Base-by-base conservation (phyloP, 1,140 invertebrate genomes). In the Drosophila navojoa region DNA sequence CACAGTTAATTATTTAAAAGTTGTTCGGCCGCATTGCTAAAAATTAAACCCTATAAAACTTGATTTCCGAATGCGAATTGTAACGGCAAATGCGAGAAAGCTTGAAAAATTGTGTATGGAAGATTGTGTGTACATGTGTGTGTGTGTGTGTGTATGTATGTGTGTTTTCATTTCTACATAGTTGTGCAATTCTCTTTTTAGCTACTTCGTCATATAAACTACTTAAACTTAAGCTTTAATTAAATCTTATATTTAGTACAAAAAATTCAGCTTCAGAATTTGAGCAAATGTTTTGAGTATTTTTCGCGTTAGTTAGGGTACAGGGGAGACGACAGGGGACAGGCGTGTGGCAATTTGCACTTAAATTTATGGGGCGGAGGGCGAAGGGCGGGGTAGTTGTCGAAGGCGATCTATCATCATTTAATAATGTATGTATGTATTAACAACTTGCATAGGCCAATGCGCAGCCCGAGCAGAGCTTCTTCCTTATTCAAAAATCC, bases 1-100 rank as follows among this genome's bases (percentile, higher is more conserved):
- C 87, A 90, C 87, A 90, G 87, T 89, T 90, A 73, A 75, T 77
- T 85, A 81, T 90, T 85, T 77, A 86, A 74, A 90, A 89, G 75
- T 70, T 81, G 72, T 70, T 81, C 50, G 42, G 25, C 40, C 40
- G 47, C 52, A 5, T n/a, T 81, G 87, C 58, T 77, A 77, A 84
- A 84, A 78, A 4, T 5, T 4, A 29, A 79, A 84, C 72, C 81
- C n/a, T 67, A 71, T 81, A 76, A 38, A 58, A 59, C 9, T 47
- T 15, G 10, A 71, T 62, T 38, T 50, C 32, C 32, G 40, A 47
- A 62, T 45, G 60, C 22, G 61, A 60, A 67, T 54, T 32, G 10
- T 29, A 52, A 71, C 52, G 40, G 59, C 50, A 66, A 71, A 75
- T 58, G 59, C 74, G 38, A 76, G 73, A 66, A 69, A 6, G 35